Evolutionary conservation across 2,888 invertebrate genomes (phyloP).

Genomic region (Drosophila recens): DNA sequence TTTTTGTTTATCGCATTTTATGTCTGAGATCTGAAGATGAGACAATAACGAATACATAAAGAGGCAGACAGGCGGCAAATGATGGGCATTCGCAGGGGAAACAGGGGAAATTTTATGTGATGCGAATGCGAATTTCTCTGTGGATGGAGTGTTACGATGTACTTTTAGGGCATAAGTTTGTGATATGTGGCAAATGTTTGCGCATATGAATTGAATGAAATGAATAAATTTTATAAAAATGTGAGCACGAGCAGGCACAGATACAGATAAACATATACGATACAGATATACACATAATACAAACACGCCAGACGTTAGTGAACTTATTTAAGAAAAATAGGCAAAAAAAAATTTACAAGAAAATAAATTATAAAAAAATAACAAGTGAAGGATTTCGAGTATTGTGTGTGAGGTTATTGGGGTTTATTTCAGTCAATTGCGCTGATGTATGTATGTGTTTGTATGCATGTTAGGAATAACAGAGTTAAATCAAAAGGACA

Average conservation of each 20-base stretch:
- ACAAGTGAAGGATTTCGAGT: slow-evolving; percentile 22
- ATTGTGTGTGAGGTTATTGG: slow-evolving; percentile 18
- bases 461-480: slow-evolving; percentile 29
- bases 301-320: slow-evolving; percentile 50
- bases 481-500: slow-evolving; percentile 56
- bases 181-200: slow-evolving; percentile 53
- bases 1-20: not conserved
- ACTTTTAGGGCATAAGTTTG: slow-evolving; percentile 29
- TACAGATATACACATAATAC: slow-evolving; percentile 23
- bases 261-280: slow-evolving; percentile 27
- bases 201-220: slow-evolving; percentile 50
- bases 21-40: slow-evolving; percentile 1
- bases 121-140: slow-evolving; percentile 31
- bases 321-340: slow-evolving; percentile 54
- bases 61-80: not conserved
- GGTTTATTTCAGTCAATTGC: slow-evolving; percentile 32
- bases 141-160: slow-evolving; percentile 32
- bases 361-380: slow-evolving; percentile 42
- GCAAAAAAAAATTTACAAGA: slow-evolving; percentile 43
- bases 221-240: slow-evolving; percentile 53
- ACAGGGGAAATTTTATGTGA: slow-evolving; percentile 35
- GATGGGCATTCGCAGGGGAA: slow-evolving; percentile 9
- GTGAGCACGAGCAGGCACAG: slow-evolving; percentile 43
- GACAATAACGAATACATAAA: slow-evolving; percentile 3
- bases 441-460: slow-evolving; percentile 25